Conservation (phyloP, 2,888 invertebrate species). For the Sinentomon sp. region DNA sequence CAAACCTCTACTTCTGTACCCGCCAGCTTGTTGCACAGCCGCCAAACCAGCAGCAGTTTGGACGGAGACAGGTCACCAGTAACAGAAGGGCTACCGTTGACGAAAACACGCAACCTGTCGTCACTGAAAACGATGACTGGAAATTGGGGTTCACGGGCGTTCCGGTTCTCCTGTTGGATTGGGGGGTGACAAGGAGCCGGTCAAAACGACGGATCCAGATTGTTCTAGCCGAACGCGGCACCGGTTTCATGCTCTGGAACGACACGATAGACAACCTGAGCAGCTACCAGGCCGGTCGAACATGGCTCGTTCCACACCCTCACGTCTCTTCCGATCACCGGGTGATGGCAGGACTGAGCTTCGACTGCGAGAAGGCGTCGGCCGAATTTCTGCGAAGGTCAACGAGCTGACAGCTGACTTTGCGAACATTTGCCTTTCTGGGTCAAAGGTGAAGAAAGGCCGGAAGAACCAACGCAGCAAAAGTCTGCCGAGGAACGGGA, state of each 20-base stretch:
- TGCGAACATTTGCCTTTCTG: constrained; percentile 43
- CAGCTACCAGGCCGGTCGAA: constrained; percentile 30
- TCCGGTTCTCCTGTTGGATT: constrained; percentile 44
- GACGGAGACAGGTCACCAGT: constrained; percentile 2
- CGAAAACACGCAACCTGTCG: no score
- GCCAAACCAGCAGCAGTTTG: constrained; percentile 12
- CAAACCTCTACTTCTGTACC: constrained; percentile 36
- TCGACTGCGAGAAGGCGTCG: constrained; percentile 44
- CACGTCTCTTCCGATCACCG: constrained; percentile 46
- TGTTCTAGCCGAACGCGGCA: constrained; percentile 44
- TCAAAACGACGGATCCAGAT: constrained; percentile 37
- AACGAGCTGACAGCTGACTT: constrained; percentile 42
- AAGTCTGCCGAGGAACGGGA: constrained; percentile 23
- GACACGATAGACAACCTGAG: constrained; percentile 52
- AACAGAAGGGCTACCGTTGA: constrained; percentile 5
- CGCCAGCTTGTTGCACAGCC: constrained; percentile 17
- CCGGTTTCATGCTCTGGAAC: constrained; percentile 52
- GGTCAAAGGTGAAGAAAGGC: constrained; percentile 29
- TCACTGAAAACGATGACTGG: constrained; percentile 28
- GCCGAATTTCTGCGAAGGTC: constrained; percentile 37
- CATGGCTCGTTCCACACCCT: constrained; percentile 44
- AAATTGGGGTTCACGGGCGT: constrained; percentile 45
- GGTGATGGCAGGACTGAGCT: constrained; percentile 45
- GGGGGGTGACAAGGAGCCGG: constrained; percentile 40
- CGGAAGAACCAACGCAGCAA: constrained; percentile 17